These are phyloP conservation scores for Stigmatopora nigra DNA, from an alignment of 2,113 vertebrate species.

Conservation along the genomic window DNA sequence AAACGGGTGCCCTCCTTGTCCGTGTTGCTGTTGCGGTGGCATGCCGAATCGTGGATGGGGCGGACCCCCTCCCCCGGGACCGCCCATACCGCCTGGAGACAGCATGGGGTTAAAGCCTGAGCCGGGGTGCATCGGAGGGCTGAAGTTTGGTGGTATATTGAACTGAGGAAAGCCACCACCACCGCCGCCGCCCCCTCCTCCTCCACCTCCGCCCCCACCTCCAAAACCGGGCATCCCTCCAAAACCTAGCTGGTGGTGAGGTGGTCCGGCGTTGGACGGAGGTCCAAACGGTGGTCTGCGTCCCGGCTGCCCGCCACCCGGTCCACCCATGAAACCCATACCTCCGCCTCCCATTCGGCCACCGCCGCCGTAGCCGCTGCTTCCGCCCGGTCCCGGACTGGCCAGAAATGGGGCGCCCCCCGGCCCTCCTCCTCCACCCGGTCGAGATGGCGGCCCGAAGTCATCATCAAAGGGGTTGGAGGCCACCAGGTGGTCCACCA, in stretches of 20 bases:
- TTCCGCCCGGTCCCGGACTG: constrained; percentile 70
- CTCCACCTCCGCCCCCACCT: constrained; percentile 60
- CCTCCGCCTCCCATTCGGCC: constrained; percentile 66
- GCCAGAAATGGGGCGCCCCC: constrained; percentile 75
- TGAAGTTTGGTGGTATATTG: constrained; percentile 86
- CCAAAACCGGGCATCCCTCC: constrained; percentile 74
- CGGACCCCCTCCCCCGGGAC: constrained; percentile 68
- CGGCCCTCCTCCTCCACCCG: constrained; percentile 67
- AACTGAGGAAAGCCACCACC: constrained; percentile 77
- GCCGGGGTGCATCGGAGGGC: constrained; percentile 84
- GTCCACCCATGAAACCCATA: constrained; percentile 70
- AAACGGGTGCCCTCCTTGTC: constrained; percentile 75
- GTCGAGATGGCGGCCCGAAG: constrained; percentile 82
- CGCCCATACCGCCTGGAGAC: constrained; percentile 75
- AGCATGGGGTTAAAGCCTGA: constrained; percentile 88
- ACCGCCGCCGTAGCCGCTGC: constrained; percentile 62
- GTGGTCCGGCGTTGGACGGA: constrained; percentile 71
- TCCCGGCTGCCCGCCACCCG: constrained; percentile 64
- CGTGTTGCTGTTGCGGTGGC: constrained; percentile 71
- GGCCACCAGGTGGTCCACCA: constrained; percentile 95
- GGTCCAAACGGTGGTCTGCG: constrained; percentile 76
- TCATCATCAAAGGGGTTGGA: constrained; percentile 98
- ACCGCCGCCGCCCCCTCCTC: constrained; percentile 61
- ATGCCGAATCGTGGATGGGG: constrained; percentile 73
- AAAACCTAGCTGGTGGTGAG: constrained; percentile 85